Evolutionary conservation across 1,140 invertebrate species (phyloP), one percentile per base, ranked within the genome.

Genomic region (Drosophila insularis): DNA sequence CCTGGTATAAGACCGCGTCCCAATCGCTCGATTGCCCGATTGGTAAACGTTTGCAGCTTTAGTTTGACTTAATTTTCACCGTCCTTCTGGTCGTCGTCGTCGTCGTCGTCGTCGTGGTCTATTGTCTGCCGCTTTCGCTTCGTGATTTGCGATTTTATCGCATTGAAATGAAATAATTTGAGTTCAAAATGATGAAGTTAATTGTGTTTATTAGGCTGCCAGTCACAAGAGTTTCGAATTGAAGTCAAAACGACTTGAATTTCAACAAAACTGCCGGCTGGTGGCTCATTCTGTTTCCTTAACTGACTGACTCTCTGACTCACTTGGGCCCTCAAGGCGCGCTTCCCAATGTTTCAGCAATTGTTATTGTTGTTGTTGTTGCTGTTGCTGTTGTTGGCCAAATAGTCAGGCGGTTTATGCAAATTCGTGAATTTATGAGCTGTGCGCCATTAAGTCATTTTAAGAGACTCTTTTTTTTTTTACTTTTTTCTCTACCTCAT

Each of bases 141-240:
- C 87, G 89, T 91, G 89, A 91, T 91, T 91, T 91, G 89, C 85
- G 89, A 91, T 91, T 86, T 91, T 91, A 91, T 91, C 89, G 90
- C 81, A 86, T 78, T 85, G 89, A 91, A 91, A 91, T 91, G 89
- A 91, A 91, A 91, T 91, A 91, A 91, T 91, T 91, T 91, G 82
- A 91, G 85, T 89, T 87, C 86, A 89, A 91, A 91, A 91, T 91
- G 81, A 91, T 91, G 89, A 91, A 91, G 89, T 91, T 91, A 91
- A 91, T 91, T 90, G 89, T 91, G 82, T 89, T 89, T 89, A 91
- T 91, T 90, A 90, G 89, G 74, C 81, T 91, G 89, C 81, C 72
- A 87, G 81, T 80, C 81, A 81, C 86, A 81, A 72, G 66, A 80
- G 63, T 67, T 64, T 21, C 63, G 56, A 40, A 50, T 56, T 23